phyloP scores from a whole-genome alignment of 2,888 invertebrate species.

The Hydriomena furcata region DNA sequence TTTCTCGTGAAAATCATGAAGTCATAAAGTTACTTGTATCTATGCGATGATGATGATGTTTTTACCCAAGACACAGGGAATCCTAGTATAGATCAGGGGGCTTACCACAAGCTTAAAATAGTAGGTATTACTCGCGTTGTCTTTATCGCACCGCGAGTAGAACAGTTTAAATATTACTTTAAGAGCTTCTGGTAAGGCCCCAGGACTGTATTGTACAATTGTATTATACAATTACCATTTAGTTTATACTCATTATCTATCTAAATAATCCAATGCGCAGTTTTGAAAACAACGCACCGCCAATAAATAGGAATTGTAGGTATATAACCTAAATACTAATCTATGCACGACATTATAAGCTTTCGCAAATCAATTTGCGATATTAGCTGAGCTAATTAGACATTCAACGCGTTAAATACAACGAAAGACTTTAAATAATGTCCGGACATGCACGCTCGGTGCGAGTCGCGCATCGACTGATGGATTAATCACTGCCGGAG shows the following conservation, averaged over 20 bases:
- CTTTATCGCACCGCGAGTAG: no score
- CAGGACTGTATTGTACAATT: no score
- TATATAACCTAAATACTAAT: slow-evolving; percentile 4
- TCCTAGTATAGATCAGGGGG: no score
- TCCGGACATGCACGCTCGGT: slow-evolving; percentile 42
- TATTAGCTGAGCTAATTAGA: slow-evolving; percentile 38
- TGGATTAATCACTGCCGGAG: slow-evolving; percentile 49
- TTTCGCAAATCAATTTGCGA: slow-evolving; percentile 8
- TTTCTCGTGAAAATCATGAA: slow-evolving; percentile 5
- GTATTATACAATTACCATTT: slow-evolving; percentile 22
- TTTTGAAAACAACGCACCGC: slow-evolving; percentile 32
- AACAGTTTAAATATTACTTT: no score
- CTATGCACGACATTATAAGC: slow-evolving; percentile 7
- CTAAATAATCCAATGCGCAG: slow-evolving; percentile 26
- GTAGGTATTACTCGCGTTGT: no score
- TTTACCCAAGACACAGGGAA: no score
- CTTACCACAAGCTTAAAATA: no score
- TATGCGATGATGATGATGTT: no score
- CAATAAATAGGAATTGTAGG: slow-evolving; percentile 11
- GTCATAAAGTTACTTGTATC: no score
- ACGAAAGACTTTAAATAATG: slow-evolving; percentile 29
- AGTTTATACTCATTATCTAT: slow-evolving; percentile 24
- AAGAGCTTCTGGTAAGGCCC: no score
- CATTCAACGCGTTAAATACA: slow-evolving; percentile 30
- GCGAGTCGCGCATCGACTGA: slow-evolving; percentile 37